Evolutionary conservation across 2,888 invertebrate genomes (phyloP), one percentile per base, ranked within the genome.

Genomic region (Caenorhabditis sp.): DNA sequence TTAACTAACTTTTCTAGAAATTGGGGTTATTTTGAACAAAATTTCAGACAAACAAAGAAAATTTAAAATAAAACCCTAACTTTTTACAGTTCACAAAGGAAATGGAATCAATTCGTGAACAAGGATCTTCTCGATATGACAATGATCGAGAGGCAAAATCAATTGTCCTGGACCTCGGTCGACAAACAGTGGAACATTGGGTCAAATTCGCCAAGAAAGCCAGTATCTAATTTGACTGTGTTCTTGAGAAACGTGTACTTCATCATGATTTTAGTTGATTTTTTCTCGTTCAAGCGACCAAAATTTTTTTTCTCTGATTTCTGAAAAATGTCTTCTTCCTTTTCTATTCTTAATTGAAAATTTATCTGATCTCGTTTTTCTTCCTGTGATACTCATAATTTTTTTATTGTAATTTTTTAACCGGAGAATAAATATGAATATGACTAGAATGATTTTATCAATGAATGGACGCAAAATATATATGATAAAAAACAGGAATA

Each of bases 131-230:
- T 12, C 57, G 68, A 49, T 70, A 61, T 52, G 77, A 72, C 25
- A 76, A 70, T 59, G 67, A 72, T 43, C 43, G 80, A 54, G 81
- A 81, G 50, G 77, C 83, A 23, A 81, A 80, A 27, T 82, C 83
- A 3, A 83, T 84, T 43, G 84, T 84, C 0, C 52, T 84, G 50
- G 81, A 82, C 49, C 50, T 83, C 31, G 83, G 84, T 0, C 60
- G 84, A 10, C 81, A 85, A 59, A 85, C 85, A 17, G 80, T 85
- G 17, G 84, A 83, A 64, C 84, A 85, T 43, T 84, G 85, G 85
- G 84, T 83, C 14, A 74, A 76, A 53, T 85, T 85, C 63, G 84
- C 84, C 31, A 85, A 85, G 56, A 85, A 83, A 63, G 82, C 83
- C n/a, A 80, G 75, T 53, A 81, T 81, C 17, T 81, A 69, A 68